phyloP scores from a whole-genome alignment of 2,113 vertebrate genomes.

The Tachuris rubrigastra region DNA sequence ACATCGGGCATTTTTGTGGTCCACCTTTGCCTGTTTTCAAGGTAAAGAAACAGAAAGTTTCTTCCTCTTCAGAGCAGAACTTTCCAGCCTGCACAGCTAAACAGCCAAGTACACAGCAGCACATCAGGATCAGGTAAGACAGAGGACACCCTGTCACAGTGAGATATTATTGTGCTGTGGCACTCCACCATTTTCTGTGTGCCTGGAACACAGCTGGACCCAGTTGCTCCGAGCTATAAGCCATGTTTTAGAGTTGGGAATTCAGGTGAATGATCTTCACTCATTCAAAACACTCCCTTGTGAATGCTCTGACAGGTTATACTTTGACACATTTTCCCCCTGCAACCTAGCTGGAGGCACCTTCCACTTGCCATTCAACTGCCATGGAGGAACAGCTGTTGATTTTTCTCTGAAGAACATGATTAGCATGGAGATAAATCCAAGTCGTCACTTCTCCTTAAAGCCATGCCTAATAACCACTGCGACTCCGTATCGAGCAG shows the following conservation, averaged over 20 bases:
- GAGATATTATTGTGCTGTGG: neutral
- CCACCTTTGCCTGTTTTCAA: neutral
- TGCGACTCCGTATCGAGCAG: neutral
- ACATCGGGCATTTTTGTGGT: neutral
- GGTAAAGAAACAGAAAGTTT: neutral
- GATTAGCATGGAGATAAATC: slow-evolving; percentile 69
- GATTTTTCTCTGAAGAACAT: slow-evolving; percentile 67
- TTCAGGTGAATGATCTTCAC: slow-evolving; percentile 61
- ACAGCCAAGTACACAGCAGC: neutral
- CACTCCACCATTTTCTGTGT: neutral
- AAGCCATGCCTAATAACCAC: slow-evolving; percentile 53
- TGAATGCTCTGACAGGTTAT: slow-evolving; percentile 59
- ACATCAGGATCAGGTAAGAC: slow-evolving; percentile 1
- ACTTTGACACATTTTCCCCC: slow-evolving; percentile 62
- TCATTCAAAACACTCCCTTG: slow-evolving; percentile 60
- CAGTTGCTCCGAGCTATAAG: slow-evolving; percentile 24
- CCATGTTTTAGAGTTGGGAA: slow-evolving; percentile 44
- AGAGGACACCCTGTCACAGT: slow-evolving; percentile 34
- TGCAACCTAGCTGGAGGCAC: slow-evolving; percentile 60
- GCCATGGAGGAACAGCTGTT: slow-evolving; percentile 63
- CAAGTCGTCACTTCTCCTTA: slow-evolving; percentile 35
- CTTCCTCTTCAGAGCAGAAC: neutral
- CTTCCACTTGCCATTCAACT: slow-evolving; percentile 66
- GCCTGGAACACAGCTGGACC: slow-evolving; percentile 53
- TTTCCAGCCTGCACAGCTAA: neutral